Percentiles rank a stretch among this genome's conserved stretches.
Evolutionary conservation across 2,113 vertebrate species (phyloP).

Genomic region (Rhabdomys dilectus): DNA sequence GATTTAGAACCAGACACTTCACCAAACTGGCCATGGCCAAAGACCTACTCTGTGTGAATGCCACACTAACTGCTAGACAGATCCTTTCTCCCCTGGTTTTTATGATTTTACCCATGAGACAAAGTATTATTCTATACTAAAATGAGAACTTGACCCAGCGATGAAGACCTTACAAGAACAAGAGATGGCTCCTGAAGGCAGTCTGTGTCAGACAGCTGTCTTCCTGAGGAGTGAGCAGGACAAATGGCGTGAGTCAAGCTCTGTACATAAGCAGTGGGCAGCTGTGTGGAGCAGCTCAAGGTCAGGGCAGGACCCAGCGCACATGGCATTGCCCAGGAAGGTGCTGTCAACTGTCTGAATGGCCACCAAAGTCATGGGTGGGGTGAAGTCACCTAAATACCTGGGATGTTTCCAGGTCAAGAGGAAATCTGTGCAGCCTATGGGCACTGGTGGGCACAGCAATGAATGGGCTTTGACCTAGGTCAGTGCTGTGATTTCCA

Average conservation of each 20-base stretch:
- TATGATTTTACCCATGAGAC: not conserved
- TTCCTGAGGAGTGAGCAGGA: not conserved
- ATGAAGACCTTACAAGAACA: not conserved
- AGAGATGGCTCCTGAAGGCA: not conserved
- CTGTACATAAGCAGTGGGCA: not conserved
- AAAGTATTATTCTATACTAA: not conserved
- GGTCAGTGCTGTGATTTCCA: not conserved
- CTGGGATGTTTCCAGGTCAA: not conserved
- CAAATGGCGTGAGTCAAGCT: not conserved
- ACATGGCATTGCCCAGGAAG: accelerated
- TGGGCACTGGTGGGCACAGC: not conserved
- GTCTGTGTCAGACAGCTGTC: too few relatives aligned
- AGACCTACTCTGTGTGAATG: accelerated
- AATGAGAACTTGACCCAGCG: not conserved
- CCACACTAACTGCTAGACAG: not conserved
- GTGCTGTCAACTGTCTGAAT: too few relatives aligned
- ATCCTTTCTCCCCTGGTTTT: not conserved
- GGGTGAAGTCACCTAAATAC: not conserved
- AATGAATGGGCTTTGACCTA: not conserved
- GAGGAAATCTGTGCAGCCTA: not conserved
- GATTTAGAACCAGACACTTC: not conserved
- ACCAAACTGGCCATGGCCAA: not conserved
- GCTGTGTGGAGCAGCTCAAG: not conserved
- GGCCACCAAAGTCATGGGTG: not conserved
- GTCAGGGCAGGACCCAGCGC: accelerated